Base-by-base conservation (phyloP, 2,888 invertebrate species). In the Abscondita cerata region DNA sequence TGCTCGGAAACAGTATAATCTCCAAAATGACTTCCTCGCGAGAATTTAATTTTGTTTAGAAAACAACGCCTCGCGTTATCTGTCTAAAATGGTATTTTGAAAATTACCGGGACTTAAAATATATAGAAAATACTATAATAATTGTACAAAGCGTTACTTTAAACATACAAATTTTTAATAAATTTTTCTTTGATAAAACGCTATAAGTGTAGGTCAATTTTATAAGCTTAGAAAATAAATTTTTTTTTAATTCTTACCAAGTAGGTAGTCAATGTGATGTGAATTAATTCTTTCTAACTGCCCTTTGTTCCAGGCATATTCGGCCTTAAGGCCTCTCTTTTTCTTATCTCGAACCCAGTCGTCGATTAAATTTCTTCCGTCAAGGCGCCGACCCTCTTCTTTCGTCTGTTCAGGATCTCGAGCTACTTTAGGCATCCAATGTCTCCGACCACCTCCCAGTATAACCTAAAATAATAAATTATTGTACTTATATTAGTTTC, bases 331-430 rank as follows among this genome's bases (percentile, higher is more conserved):
- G 47, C 85, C 84, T 59, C 87, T 82, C 66, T 87, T 83, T 71
- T 89, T 89, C 81, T 89, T 89, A 75, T 91, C 90, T 68, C 89
- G 81, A 0, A 88, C 84, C 92, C 92, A 92, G 76, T 91, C 91
- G 78, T 92, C 89, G 59, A 92, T 89, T 53, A 93, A 84, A 79
- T 93, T 91, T 63, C 91, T 82, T 0, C 91, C 91, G 73, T 93
- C 93, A 13, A 90, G 80, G 67, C 91, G 83, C 70, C 90, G 83
- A 0, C 91, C 91, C 75, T 89, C 89, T 64, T 89, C 86, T 62
- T 86, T 86, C 0, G 86, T 84, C 74, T 86, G 86, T 74, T 90
- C 90, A 0, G 89, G 89, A 72, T 91, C 90, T 68, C 83, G 81
- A 0, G 88, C 87, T 31, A 89, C 86, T 70, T 87, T 89, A 2